phyloP scores from a whole-genome alignment of 2,113 vertebrate species.

The Oncorhynchus keta region DNA sequence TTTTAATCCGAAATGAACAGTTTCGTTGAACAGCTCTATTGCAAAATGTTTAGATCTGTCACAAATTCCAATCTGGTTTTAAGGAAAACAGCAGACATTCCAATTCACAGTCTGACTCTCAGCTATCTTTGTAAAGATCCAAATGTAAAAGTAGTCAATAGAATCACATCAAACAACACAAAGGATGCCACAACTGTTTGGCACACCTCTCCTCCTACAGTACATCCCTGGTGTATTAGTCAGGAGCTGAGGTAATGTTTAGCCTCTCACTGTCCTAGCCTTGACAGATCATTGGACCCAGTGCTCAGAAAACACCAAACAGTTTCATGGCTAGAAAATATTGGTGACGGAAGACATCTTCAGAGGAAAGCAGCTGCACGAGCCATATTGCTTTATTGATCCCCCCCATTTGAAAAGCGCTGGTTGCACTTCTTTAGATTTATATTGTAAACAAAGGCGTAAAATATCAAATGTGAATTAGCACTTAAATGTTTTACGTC shows the following conservation, averaged over 20 bases:
- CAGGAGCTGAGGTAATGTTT: conserved; percentile 54
- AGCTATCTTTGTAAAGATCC: neutral
- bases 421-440: conserved; percentile 83
- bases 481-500: conserved; percentile 76
- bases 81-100: too few relatives aligned
- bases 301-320: conserved; percentile 47
- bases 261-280: conserved; percentile 63
- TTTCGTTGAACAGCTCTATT: too few relatives aligned
- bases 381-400: conserved; percentile 87
- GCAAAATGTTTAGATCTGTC: too few relatives aligned
- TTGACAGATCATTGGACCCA: conserved; percentile 73
- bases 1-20: too few relatives aligned
- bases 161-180: neutral
- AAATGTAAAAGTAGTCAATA: neutral
- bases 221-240: neutral
- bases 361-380: conserved; percentile 79
- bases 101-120: neutral
- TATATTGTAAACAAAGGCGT: conserved; percentile 84
- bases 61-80: too few relatives aligned
- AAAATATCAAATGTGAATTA: conserved; percentile 75
- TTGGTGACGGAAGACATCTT: conserved; percentile 71
- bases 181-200: neutral
- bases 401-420: conserved; percentile 58
- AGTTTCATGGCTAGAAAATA: conserved; percentile 74
- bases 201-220: neutral